phyloP scores from a whole-genome alignment of 2,888 invertebrate species.

The Mimumesa dahlbomi region DNA sequence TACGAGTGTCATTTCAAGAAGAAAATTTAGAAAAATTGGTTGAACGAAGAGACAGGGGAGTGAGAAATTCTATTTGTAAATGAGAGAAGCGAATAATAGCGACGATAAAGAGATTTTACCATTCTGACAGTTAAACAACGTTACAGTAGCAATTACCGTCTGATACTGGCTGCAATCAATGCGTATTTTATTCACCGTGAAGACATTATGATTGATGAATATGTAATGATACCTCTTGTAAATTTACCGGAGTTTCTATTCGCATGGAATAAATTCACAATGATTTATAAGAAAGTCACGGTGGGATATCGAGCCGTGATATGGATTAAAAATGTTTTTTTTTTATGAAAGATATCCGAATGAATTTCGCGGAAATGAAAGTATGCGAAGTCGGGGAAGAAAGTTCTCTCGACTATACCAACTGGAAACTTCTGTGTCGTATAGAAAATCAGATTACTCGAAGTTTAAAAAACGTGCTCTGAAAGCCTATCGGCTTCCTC shows the following conservation, averaged over 20 bases:
- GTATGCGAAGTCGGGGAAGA: background rate
- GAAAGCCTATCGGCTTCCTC: conserved; percentile 41
- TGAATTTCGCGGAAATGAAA: background rate
- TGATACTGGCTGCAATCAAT: background rate
- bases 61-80: background rate
- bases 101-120: background rate
- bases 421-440: conserved; percentile 3
- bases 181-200: no score
- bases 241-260: no score
- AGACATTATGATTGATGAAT: background rate
- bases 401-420: no score
- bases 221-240: background rate
- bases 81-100: background rate
- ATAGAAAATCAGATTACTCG: conserved; percentile 39
- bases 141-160: background rate
- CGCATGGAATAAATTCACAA: no score
- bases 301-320: no score
- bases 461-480: conserved; percentile 48
- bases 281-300: no score
- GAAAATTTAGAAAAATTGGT: conserved; percentile 19
- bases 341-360: no score
- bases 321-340: no score
- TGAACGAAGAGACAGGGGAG: conserved; percentile 13
- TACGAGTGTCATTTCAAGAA: conserved; percentile 7
- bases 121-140: background rate